Evolutionary conservation across 2,888 invertebrate genomes (phyloP), one percentile per base, ranked within the genome.

Genomic region (Ormyrus nitidulus): DNA sequence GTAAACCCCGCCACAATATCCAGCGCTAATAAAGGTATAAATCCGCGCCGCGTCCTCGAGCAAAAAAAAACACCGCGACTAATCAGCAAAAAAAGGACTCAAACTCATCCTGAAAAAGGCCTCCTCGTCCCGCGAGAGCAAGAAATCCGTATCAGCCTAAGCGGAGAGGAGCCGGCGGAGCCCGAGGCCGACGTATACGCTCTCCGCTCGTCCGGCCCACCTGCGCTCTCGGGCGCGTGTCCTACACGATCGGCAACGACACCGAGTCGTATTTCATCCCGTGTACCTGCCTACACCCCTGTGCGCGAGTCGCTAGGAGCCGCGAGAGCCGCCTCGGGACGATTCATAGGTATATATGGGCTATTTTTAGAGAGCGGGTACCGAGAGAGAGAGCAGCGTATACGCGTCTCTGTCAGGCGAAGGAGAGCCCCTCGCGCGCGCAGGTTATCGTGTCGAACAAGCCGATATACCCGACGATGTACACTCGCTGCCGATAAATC

Each of bases 231-330:
- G 48, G 9, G n/a, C 19, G 44, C 46, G 54, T 68, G 73, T 48
- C 53, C 48, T 54, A 74, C 74, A 64, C 62, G 72, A 73, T 65
- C 65, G 62, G 48, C 73, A 73, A 56, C 73, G 73, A 73, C 56
- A 73, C 72, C 53, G n/a, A 13, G 34, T 13, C 74, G 65, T 74
- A 74, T 74, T 46, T 74, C 74, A 74, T 64, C 54, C 34, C 73
- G 48, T 19, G 13, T n/a, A 6, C 49, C 49, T 19, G 48, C n/a
- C 48, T 34, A 34, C 34, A 34, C 34, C 34, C 34, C 34, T 34
- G 34, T 34, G 34, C 34, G 34, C 34, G 34, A 34, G 34, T 34
- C 34, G 34, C 34, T 34, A 34, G 34, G 34, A 34, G 34, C 34
- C 34, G 34, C 34, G 34, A 2, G 34, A 2, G 34, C 34, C 34